Percentiles rank a stretch among this genome's conserved stretches.
Evolutionary conservation across 2,113 vertebrate species (phyloP).

Genomic region (Deroptyus accipitrinus): DNA sequence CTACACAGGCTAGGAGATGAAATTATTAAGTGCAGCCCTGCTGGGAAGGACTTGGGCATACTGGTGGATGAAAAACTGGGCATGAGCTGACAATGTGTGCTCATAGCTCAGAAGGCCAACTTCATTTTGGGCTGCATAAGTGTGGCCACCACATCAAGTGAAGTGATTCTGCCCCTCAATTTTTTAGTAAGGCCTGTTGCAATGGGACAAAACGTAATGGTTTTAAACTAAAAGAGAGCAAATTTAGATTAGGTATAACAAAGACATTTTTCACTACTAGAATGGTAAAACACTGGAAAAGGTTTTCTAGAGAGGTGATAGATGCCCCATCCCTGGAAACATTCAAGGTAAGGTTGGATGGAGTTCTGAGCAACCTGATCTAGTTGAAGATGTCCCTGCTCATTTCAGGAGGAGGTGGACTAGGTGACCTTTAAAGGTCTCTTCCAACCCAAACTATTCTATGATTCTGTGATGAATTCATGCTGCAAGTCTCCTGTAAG

Average conservation of each 20-base stretch:
- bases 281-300: background rate
- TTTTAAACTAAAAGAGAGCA: background rate
- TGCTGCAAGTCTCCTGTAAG: background rate
- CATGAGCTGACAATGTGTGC: fast-evolving
- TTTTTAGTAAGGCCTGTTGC: background rate
- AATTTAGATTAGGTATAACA: background rate
- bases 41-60: background rate
- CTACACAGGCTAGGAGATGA: background rate
- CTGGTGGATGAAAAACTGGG: background rate
- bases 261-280: fast-evolving
- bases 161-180: background rate
- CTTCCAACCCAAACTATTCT: background rate
- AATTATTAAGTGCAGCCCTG: background rate
- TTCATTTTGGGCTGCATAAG: background rate
- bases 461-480: background rate
- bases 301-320: background rate
- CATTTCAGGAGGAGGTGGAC: fast-evolving
- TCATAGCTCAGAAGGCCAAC: background rate
- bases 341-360: background rate
- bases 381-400: background rate
- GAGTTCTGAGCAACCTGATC: background rate
- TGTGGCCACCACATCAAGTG: fast-evolving
- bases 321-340: background rate
- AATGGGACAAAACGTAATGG: fast-evolving
- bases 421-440: background rate